A percentile compares a stretch with the other conserved stretches of the same genome.
Evolutionary conservation across 2,797 vertebrate genomes (phyloP).

Genomic region (Smutsia temminckii): DNA sequence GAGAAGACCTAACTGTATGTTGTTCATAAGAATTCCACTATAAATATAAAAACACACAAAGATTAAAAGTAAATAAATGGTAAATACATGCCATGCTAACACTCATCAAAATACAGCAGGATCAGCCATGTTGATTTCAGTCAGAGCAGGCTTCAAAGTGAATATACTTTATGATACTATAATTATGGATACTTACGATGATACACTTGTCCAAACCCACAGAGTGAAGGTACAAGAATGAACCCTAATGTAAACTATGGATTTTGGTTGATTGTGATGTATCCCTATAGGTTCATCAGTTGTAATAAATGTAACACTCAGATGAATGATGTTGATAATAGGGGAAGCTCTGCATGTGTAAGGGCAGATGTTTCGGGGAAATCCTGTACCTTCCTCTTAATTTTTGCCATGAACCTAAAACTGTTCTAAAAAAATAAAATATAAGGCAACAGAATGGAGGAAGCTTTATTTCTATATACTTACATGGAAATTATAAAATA

Average conservation of each 20-base stretch:
- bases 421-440: not conserved
- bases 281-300: not conserved
- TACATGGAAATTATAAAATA: constrained; percentile 15
- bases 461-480: constrained; percentile 20
- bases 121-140: not conserved
- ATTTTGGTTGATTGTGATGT: not conserved
- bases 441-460: not conserved
- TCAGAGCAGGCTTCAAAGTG: not conserved
- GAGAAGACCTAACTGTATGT: not conserved
- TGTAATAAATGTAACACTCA: not conserved
- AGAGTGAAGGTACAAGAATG: not conserved
- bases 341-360: not conserved
- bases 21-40: not conserved
- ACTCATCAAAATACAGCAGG: not conserved
- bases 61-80: not conserved
- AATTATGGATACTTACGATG: not conserved
- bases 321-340: not conserved
- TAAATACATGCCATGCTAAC: not conserved
- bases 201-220: not conserved
- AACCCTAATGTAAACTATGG: not conserved
- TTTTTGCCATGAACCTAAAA: not conserved
- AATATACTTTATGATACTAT: not conserved
- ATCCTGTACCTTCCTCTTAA: not conserved
- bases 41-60: not conserved
- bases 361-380: not conserved